These are phyloP conservation scores for Pogonus chalceus DNA, from an alignment of 1,140 invertebrate species.

Conservation along the genomic window DNA sequence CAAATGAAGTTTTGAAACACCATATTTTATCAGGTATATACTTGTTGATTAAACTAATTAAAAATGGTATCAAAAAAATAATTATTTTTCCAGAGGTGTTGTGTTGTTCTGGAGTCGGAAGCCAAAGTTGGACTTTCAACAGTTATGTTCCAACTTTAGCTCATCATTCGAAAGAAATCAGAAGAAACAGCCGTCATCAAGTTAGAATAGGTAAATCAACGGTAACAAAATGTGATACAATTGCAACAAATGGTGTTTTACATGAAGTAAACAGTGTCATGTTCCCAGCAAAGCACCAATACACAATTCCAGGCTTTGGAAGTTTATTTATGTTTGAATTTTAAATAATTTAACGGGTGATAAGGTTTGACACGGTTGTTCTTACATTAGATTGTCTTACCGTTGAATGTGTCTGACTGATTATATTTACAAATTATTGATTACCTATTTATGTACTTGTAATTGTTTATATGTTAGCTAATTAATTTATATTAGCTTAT, in stretches of 20 bases:
- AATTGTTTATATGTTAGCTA: no score
- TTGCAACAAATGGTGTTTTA: slow-evolving; percentile 48
- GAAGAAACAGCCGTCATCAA: slow-evolving; percentile 38
- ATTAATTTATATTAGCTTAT: no score
- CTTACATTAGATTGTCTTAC: background rate
- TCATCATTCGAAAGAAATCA: slow-evolving; percentile 35
- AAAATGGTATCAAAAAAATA: no score
- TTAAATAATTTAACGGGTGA: slow-evolving; percentile 17
- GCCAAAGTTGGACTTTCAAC: slow-evolving; percentile 43
- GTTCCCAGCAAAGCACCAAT: slow-evolving; percentile 24
- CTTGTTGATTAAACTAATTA: no score
- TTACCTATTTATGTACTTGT: slow-evolving; percentile 11
- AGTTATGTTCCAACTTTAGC: slow-evolving; percentile 39
- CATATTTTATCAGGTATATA: slow-evolving; percentile 40
- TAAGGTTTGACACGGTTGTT: background rate
- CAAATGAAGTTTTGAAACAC: slow-evolving; percentile 36
- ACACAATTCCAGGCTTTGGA: slow-evolving; percentile 22
- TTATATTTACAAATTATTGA: slow-evolving; percentile 1
- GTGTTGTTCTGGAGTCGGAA: slow-evolving; percentile 48
- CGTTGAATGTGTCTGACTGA: background rate
- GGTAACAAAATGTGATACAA: slow-evolving; percentile 46
- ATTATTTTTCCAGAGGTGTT: slow-evolving; percentile 40
- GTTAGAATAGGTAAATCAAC: slow-evolving; percentile 43
- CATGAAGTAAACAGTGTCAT: slow-evolving; percentile 47
- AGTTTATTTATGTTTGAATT: slow-evolving; percentile 35